Percentiles rank a stretch among this genome's conserved stretches.
phyloP scores from a whole-genome alignment of 2,797 vertebrate species.

The Euphonia xanthogaster region DNA sequence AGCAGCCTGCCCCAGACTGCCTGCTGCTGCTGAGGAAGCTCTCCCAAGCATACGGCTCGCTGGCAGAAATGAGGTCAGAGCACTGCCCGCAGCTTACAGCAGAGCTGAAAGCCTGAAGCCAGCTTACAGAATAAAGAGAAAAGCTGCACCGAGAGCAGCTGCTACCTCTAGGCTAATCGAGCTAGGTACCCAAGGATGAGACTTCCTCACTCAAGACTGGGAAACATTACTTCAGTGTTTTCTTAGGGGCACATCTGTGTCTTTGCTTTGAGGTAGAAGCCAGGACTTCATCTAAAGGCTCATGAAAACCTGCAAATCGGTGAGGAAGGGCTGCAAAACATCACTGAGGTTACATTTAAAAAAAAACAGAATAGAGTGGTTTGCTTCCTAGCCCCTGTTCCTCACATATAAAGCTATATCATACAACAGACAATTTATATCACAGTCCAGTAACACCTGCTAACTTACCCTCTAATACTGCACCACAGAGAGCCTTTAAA shows the following conservation, averaged over 20 bases:
- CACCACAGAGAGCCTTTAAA: background rate
- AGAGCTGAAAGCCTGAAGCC: conserved; percentile 1
- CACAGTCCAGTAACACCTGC: background rate
- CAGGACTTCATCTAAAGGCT: background rate
- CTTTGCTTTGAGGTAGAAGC: background rate
- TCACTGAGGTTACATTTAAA: background rate
- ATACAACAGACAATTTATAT: background rate
- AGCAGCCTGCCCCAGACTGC: background rate
- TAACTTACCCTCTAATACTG: background rate
- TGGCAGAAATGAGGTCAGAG: conserved; percentile 35
- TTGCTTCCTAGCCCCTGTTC: background rate
- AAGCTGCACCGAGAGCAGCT: conserved; percentile 19
- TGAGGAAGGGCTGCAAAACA: background rate
- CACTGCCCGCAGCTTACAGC: conserved; percentile 14
- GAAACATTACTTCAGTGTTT: background rate
- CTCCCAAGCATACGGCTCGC: background rate
- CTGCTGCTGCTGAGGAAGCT: background rate
- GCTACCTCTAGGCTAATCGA: conserved; percentile 3
- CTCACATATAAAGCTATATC: background rate
- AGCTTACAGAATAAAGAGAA: conserved; percentile 35
- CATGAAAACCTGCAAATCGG: background rate
- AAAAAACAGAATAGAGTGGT: background rate
- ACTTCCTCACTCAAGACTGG: background rate
- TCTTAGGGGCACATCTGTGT: background rate
- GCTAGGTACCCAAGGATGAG: background rate